Percentiles rank a stretch among this genome's conserved stretches.
phyloP scores from a whole-genome alignment of 2,888 invertebrate genomes.

The Leucoma salicis region DNA sequence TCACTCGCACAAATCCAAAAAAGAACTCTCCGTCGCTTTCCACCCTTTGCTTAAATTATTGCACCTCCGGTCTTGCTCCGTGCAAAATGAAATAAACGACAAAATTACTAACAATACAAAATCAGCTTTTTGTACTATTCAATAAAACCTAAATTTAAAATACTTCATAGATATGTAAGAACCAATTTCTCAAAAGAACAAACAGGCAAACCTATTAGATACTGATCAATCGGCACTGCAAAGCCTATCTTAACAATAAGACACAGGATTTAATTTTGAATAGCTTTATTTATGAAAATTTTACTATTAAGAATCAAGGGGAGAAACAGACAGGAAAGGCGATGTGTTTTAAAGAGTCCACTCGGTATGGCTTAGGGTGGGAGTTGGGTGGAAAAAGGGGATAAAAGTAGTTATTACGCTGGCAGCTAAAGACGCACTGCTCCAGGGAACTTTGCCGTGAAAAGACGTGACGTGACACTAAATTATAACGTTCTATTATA shows the following conservation, averaged over 20 bases:
- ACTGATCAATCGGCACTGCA: slow-evolving; percentile 46
- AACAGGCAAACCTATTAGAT: slow-evolving; percentile 57
- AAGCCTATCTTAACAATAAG: slow-evolving; percentile 29
- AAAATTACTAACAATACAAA: slow-evolving; percentile 33
- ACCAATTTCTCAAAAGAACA: slow-evolving; percentile 68
- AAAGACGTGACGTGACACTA: slow-evolving; percentile 39
- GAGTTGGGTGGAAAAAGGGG: slow-evolving; percentile 34
- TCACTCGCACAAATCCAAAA: slow-evolving; percentile 82
- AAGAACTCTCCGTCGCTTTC: slow-evolving; percentile 80
- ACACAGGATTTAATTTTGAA: slow-evolving; percentile 33
- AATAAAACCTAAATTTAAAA: slow-evolving; percentile 25
- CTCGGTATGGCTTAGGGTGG: slow-evolving; percentile 39
- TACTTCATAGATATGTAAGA: slow-evolving; percentile 39
- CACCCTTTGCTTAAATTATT: slow-evolving; percentile 82
- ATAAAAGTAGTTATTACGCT: slow-evolving; percentile 42
- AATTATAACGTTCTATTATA: no score
- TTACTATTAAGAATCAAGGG: slow-evolving; percentile 56
- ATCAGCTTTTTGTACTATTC: slow-evolving; percentile 27
- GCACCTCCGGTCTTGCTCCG: slow-evolving; percentile 61
- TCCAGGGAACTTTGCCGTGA: slow-evolving; percentile 30
- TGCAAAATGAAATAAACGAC: slow-evolving; percentile 47
- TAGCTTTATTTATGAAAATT: slow-evolving; percentile 39
- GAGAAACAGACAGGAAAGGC: slow-evolving; percentile 53
- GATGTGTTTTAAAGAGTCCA: slow-evolving; percentile 65
- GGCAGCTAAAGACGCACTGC: slow-evolving; percentile 59